Evolutionary conservation across 2,113 vertebrate genomes (phyloP).

Genomic region (Nerophis ophidion): DNA sequence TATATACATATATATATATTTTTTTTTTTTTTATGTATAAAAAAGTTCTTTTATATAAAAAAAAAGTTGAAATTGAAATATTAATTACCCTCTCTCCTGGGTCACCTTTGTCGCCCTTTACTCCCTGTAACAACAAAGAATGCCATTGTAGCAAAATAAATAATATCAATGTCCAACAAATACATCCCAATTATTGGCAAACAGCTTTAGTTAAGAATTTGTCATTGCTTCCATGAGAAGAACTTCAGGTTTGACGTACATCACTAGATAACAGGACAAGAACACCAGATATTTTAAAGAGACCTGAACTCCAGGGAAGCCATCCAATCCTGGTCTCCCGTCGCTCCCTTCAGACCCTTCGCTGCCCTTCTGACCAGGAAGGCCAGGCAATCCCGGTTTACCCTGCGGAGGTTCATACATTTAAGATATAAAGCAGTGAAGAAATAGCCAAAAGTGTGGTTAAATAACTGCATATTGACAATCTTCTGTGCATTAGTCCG

Average conservation of each 20-base stretch:
- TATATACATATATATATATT: no score
- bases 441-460: background rate
- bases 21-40: no score
- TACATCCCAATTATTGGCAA: no score
- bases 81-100: slow-evolving; percentile 79
- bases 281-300: background rate
- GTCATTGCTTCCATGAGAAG: no score
- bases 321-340: slow-evolving; percentile 81
- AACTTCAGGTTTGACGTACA: no score
- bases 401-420: slow-evolving; percentile 47
- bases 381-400: slow-evolving; percentile 59
- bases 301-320: slow-evolving; percentile 82
- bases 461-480: background rate
- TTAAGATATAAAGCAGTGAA: background rate
- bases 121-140: slow-evolving; percentile 72
- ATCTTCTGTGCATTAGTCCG: background rate
- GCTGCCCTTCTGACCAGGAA: slow-evolving; percentile 60
- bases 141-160: background rate
- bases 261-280: no score
- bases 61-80: background rate
- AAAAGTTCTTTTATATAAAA: no score
- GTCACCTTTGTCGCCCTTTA: slow-evolving; percentile 78
- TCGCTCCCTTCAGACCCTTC: slow-evolving; percentile 71
- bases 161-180: no score
- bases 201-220: no score